Base-by-base conservation (phyloP, 2,888 invertebrate species). In the Parapristionchus giblindavisi region DNA sequence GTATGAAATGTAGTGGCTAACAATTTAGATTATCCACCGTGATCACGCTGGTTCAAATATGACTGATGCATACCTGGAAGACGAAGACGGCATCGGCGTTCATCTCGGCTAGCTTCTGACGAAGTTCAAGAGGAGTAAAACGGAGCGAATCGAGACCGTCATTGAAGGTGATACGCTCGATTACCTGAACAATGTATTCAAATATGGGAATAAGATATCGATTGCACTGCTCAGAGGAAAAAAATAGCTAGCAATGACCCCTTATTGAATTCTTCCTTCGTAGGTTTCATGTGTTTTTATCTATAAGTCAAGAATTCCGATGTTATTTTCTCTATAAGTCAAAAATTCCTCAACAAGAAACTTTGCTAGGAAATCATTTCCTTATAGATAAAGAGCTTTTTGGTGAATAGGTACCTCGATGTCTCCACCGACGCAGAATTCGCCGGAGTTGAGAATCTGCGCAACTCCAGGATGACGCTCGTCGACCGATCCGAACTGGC, bases 71-170 rank as follows among this genome's bases (percentile, higher is more conserved):
- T 21, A 82, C 77, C 90, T 95, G 96, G 90, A 99, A 99, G 11
- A 97, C 99, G 90, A 99, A 99, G 3, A 99, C 93, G 0, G 96
- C 96, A 89, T 99, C 99, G 4, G 98, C 96, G 0, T 92, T 65
- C 71, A 82, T 83, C 85, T 93, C 92, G 77, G 91, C 91, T 89
- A 96, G 96, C 87, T 92, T 93, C 36, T 89, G 89, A 40, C 94
- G 90, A 21, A 99, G 91, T 88, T 99, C 95, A 87, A 93, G 94
- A 0, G 99, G 99, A 0, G 97, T 98, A 24, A 96, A 91, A 14
- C 99, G 91, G 89, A 94, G 99, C 74, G 93, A 91, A 89, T 99
- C 99, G 61, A 99, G 91, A 0, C 96, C 98, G 89, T 99, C 99
- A 88, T 94, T 91, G 96, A 96, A 99, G 77, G 90, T 91, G 75